A percentile compares a stretch with the other conserved stretches of the same genome.
phyloP scores from a whole-genome alignment of 2,888 invertebrate species.

The Eupithecia exiguata region DNA sequence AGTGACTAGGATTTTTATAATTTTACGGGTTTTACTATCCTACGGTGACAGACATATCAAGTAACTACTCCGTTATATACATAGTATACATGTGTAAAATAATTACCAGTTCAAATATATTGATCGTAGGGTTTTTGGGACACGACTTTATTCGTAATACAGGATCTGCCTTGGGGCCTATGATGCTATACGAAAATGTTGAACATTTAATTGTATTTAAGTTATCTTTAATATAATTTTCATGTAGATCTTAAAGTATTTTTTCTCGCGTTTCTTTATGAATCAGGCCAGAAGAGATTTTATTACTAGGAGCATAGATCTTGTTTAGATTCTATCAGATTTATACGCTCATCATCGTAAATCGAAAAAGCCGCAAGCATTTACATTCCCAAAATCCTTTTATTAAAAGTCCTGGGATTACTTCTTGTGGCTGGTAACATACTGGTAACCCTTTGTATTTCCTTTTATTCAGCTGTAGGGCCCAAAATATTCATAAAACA shows the following conservation, averaged over 20 bases:
- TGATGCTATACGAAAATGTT: too few species aligned
- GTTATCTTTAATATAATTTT: background rate
- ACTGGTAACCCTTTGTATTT: conserved; percentile 24
- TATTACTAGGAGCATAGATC: background rate
- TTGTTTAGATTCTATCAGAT: background rate
- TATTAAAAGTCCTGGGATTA: conserved; percentile 27
- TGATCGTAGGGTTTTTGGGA: too few species aligned
- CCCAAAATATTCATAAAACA: conserved; percentile 34
- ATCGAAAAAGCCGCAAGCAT: background rate
- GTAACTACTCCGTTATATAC: too few species aligned
- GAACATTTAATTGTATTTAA: background rate
- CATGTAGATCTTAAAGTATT: background rate
- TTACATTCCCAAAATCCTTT: conserved; percentile 12
- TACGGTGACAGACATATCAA: too few species aligned
- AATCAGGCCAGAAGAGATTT: background rate
- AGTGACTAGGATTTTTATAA: too few species aligned
- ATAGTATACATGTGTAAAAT: too few species aligned
- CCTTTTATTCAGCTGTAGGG: conserved; percentile 23
- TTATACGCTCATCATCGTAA: background rate
- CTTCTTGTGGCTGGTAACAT: conserved; percentile 25
- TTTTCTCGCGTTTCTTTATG: background rate
- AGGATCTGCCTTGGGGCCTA: too few species aligned
- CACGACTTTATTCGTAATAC: too few species aligned
- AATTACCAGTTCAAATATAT: too few species aligned
- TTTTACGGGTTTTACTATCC: too few species aligned